Evolutionary conservation across 2,797 vertebrate genomes (phyloP), one percentile per base, ranked within the genome.

Genomic region (Iguana delicatissima): DNA sequence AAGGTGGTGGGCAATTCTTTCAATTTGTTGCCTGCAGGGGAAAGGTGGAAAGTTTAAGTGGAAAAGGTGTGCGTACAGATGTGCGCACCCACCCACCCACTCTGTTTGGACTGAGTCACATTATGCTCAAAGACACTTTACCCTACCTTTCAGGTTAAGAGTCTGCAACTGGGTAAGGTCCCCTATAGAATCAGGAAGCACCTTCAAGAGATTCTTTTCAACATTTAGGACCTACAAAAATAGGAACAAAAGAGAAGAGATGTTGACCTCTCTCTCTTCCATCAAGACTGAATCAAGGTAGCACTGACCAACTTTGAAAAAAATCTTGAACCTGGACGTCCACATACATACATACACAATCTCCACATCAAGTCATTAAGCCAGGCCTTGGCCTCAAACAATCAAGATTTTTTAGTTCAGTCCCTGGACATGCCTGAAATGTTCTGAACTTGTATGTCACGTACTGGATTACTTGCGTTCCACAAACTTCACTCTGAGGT

Each of bases 131-230:
- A 22, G 24, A 84, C 89, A 67, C 8, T 9, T 38, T 3, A 16
- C 32, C 96, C 50, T 95, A 99, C 99, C 98, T 97, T 98, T 99
- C 91, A 99, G 95, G 94, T 96, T 99, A 88, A 99, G 98, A 0
- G 98, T 97, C 97, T 99, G 99, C 87, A 99, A 98, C 84, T 98
- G 97, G 50, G 87, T 88, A 77, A 99, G 97, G 82, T 97, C 96
- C 80, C 98, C 98, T 10, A 98, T 95, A 86, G 98, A 98, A 50
- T 97, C 97, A 0, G 99, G 99, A 85, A 99, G 97, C 32, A 89
- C 80, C 62, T 97, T 98, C 86, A 99, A 95, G 64, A 96, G 96
- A 95, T 99, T 99, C 93, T 96, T 98, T 96, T 99, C 98, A 89
- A 98, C 92, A 57, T 99, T 99, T 90, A 99, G 95, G 89, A 99